Evolutionary conservation across 2,113 vertebrate species (phyloP), one percentile per base, ranked within the genome.

Genomic region (Podarcis muralis): DNA sequence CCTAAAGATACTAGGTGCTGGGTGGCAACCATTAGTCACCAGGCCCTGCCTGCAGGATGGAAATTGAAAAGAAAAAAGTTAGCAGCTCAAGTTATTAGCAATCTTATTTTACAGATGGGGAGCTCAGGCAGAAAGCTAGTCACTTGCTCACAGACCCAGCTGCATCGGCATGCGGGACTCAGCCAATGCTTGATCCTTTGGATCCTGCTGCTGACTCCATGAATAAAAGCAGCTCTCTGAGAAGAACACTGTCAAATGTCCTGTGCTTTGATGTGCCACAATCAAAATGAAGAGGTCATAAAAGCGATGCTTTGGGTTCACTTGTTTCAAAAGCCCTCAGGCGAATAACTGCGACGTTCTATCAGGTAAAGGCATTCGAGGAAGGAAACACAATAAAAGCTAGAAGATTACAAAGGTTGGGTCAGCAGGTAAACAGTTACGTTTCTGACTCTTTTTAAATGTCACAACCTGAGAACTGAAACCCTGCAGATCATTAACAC

Each of bases 301-400:
- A 82, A 89, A 84, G 90, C 72, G 72, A 92, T 81, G 27, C 83
- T 88, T 90, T 86, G 53, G 88, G 83, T 92, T 88, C 78, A 87
- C 12, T 15, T 0, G 1, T 32, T 74, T 90, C 23, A 88, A 91
- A 92, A 13, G n/a, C 6, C 62, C 89, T 62, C 32, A 9, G 0
- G 65, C 71, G 83, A 90, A 91, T 93, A 74, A 27, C 81, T 13
- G 6, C 87, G 85, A 37, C 62, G n/a, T 5, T 27, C 48, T 72
- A 30, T 35, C 48, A 72, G 69, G 84, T 16, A 65, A 71, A 79
- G 75, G 69, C 37, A 86, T 23, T 57, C 15, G n/a, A 77, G 74
- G 6, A 83, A 90, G 68, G 7, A 62, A 79, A 37, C 16, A 71
- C 22, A 80, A 74, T 90, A 84, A 66, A 90, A 89, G 48, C 59